Percentiles rank a stretch among this genome's conserved stretches.
Evolutionary conservation across 2,888 invertebrate species (phyloP).

Genomic region (Nezara viridula): DNA sequence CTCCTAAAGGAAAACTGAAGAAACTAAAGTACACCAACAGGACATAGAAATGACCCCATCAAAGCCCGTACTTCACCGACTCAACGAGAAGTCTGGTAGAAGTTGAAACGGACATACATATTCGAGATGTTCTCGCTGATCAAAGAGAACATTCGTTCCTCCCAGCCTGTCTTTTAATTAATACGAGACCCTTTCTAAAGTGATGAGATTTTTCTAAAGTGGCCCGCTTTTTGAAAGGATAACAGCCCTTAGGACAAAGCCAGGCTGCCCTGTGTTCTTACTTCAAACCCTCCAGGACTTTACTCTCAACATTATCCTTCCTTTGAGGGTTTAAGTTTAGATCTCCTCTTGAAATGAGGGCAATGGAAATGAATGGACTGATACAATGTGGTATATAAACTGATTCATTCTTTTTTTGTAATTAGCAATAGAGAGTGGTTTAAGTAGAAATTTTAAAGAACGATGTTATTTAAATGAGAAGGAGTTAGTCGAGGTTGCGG

Average conservation of each 20-base stretch:
- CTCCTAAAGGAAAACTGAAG: not conserved
- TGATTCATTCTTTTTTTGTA: not conserved
- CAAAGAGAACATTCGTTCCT: not conserved
- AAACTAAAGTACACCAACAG: not conserved
- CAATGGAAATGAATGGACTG: not conserved
- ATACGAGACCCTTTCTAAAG: not conserved
- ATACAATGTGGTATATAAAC: not conserved
- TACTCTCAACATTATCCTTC: not conserved
- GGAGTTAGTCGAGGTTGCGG: too few relatives aligned
- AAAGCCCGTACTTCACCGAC: not conserved
- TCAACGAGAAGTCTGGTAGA: not conserved
- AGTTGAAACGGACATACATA: not conserved
- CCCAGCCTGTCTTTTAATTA: not conserved
- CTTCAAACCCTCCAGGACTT: not conserved
- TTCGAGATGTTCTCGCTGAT: not conserved
- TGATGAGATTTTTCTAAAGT: slow-evolving; percentile 39
- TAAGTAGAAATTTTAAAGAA: not conserved
- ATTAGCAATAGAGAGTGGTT: not conserved
- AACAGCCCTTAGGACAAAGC: slow-evolving; percentile 25
- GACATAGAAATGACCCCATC: not conserved
- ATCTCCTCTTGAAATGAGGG: not conserved
- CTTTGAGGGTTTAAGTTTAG: not conserved
- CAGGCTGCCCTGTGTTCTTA: not conserved
- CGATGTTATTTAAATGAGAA: too few relatives aligned
- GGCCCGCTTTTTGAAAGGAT: slow-evolving; percentile 19